Conservation (phyloP, 2,888 invertebrate species). For the Daptonema setosum region DNA sequence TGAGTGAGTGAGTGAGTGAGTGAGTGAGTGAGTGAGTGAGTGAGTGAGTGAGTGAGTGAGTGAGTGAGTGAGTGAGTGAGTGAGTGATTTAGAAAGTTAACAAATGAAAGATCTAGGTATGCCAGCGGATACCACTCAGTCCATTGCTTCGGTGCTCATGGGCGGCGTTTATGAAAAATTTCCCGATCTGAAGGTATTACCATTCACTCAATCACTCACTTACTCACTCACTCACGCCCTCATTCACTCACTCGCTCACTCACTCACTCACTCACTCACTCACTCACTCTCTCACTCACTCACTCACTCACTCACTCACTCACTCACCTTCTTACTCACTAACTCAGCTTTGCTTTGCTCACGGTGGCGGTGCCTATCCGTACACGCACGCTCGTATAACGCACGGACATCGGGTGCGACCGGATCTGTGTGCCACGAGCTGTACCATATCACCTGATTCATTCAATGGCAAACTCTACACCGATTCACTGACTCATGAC, state of each 20-base stretch:
- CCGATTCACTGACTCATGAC: constrained; percentile 37
- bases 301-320: too few relatives aligned
- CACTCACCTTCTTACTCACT: too few relatives aligned
- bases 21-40: too few relatives aligned
- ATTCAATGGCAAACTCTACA: constrained; percentile 33
- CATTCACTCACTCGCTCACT: too few relatives aligned
- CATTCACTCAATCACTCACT: too few relatives aligned
- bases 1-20: too few relatives aligned
- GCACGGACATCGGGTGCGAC: constrained; percentile 32
- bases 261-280: too few relatives aligned
- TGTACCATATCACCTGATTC: constrained; percentile 28
- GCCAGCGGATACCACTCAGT: constrained; percentile 38
- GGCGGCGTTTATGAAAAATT: constrained; percentile 36
- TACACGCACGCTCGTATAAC: constrained; percentile 36
- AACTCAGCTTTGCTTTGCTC: constrained; percentile 39
- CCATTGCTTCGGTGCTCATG: constrained; percentile 35
- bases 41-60: too few relatives aligned
- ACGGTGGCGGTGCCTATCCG: constrained; percentile 37
- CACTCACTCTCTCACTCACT: too few relatives aligned
- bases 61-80: too few relatives aligned
- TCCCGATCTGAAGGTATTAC: constrained; percentile 32
- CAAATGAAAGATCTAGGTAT: constrained; percentile 35
- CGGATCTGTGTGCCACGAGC: constrained; percentile 37
- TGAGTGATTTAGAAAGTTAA: too few relatives aligned
- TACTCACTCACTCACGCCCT: too few relatives aligned